Evolutionary conservation across 2,113 vertebrate species (phyloP).

Genomic region (Collichthys lucidus): DNA sequence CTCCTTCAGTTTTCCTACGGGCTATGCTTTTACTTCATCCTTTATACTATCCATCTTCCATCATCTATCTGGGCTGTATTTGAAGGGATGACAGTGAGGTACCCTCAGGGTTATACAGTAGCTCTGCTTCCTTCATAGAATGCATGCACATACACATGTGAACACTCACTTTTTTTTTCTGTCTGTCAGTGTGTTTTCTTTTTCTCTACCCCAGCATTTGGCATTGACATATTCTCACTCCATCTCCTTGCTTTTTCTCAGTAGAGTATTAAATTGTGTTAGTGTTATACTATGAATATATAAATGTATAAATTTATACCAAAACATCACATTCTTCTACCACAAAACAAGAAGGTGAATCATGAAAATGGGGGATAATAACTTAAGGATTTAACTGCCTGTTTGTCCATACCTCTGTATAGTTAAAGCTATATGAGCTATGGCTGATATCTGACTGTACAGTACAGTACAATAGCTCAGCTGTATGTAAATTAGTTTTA

Average conservation of each 20-base stretch:
- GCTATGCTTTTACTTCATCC: slow-evolving; percentile 45
- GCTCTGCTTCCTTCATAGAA: slow-evolving; percentile 8
- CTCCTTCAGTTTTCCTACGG: slow-evolving; percentile 20
- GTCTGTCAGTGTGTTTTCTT: slow-evolving; percentile 6
- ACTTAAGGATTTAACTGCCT: too few species aligned
- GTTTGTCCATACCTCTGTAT: too few species aligned
- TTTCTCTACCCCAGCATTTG: slow-evolving; percentile 1
- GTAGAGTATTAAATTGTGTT: not conserved
- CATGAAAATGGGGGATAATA: not conserved
- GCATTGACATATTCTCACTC: slow-evolving; percentile 10
- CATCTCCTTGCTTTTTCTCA: not conserved
- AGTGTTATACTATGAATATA: not conserved
- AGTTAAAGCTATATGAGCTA: too few species aligned
- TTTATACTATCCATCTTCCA: slow-evolving; percentile 49
- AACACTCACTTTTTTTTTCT: not conserved
- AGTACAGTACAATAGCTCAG: too few species aligned
- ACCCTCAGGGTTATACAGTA: slow-evolving; percentile 42
- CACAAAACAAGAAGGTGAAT: not conserved
- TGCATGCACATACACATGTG: not conserved
- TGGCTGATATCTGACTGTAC: too few species aligned
- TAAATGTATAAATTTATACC: not conserved
- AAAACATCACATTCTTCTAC: not conserved
- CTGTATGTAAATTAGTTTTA: too few species aligned
- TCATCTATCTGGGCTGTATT: slow-evolving; percentile 53
- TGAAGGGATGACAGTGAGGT: slow-evolving; percentile 51